Evolutionary conservation across 2,113 vertebrate species (phyloP).

Genomic region (Sylvietta virens): DNA sequence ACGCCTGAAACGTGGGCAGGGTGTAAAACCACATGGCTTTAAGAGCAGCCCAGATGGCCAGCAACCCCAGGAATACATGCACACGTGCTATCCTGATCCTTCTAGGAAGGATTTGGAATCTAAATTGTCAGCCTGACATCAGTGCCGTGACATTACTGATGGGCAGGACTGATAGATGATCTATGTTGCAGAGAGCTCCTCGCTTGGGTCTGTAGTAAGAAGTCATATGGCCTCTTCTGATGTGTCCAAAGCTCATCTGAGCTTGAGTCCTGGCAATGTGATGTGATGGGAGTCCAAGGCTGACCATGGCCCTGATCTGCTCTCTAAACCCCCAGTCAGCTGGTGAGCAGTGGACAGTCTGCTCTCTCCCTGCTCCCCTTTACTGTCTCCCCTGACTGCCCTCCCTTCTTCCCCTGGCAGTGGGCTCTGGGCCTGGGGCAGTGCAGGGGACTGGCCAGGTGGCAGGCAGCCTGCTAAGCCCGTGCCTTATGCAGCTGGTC

Average conservation of each 20-base stretch:
- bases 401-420: not conserved
- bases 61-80: conserved; percentile 3
- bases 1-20: conserved; percentile 7
- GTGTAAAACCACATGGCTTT: conserved; percentile 19
- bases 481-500: not conserved
- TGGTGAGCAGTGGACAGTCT: not conserved
- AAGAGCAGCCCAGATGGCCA: conserved; percentile 44
- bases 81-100: conserved; percentile 7
- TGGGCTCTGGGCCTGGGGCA: rapidly evolving
- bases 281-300: not conserved
- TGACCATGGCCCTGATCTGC: not conserved
- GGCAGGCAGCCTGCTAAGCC: not conserved
- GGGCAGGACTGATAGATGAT: not conserved
- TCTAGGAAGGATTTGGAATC: conserved; percentile 39
- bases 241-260: not conserved
- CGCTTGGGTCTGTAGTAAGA: not conserved
- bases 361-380: not conserved
- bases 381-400: rapidly evolving
- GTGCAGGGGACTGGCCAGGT: not conserved
- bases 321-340: not conserved
- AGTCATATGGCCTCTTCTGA: not conserved
- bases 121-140: conserved; percentile 26
- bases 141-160: not conserved
- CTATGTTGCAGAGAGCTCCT: not conserved
- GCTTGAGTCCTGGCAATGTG: not conserved